These are phyloP conservation scores for Neopipo cinnamomea DNA, from an alignment of 2,113 vertebrate species.

Conservation along the genomic window DNA sequence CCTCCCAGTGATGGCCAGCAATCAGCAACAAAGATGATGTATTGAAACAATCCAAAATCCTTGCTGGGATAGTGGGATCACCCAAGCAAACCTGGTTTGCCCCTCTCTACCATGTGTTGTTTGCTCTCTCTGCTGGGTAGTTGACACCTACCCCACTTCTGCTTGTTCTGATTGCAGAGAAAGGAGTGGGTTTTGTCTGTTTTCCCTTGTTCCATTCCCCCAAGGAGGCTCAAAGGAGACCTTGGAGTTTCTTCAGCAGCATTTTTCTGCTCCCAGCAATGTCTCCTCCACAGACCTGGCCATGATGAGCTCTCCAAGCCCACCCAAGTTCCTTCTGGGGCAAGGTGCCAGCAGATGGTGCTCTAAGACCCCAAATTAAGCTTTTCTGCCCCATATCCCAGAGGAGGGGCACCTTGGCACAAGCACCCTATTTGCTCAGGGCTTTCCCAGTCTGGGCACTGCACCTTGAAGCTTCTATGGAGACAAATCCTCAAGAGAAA, in stretches of 20 bases:
- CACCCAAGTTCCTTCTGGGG: background rate
- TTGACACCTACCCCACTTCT: background rate
- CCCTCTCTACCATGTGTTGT: accelerated
- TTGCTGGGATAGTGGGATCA: background rate
- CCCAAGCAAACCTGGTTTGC: background rate
- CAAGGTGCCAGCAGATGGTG: constrained; percentile 55
- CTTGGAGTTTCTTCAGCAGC: background rate
- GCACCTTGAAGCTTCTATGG: background rate
- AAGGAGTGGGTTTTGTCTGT: background rate
- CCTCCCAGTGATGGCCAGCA: background rate
- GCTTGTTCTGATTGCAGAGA: accelerated
- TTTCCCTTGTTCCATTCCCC: background rate
- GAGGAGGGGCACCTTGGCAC: background rate
- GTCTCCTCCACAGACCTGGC: no score
- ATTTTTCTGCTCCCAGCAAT: background rate
- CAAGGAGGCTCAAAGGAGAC: background rate
- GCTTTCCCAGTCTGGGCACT: background rate
- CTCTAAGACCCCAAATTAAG: constrained; percentile 20
- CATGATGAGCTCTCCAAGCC: background rate
- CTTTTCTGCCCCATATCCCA: background rate
- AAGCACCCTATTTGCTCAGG: background rate
- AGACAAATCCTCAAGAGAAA: background rate
- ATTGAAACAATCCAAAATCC: background rate
- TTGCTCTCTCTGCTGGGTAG: background rate
- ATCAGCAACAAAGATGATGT: background rate